Evolutionary conservation across 2,113 vertebrate genomes (phyloP), one percentile per base, ranked within the genome.

Genomic region (Eurystomus gularis): DNA sequence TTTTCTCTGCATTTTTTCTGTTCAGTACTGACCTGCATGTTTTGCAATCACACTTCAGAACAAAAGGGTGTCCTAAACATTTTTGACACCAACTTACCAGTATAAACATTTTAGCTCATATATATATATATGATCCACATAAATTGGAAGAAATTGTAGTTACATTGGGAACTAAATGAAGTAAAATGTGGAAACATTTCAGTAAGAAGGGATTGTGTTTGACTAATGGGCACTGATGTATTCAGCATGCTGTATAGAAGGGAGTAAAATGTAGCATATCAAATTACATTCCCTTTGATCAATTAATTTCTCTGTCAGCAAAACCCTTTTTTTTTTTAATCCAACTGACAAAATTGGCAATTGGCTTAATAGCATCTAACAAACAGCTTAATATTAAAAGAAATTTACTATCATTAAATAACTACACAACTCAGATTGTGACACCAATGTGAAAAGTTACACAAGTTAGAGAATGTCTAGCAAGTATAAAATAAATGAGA

Each of bases 1-100:
- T 40, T 86, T 96, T 90, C 37, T 93, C 51, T 23, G 11, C 37
- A 35, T 60, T 86, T 90, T 65, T n/a, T 62, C 46, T 88, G 6
- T n/a, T 90, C 24, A 25, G 13, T 37, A 93, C 26, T 82, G 16
- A 61, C 14, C 64, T 64, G 35, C 13, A 13, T 87, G 51, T 31
- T 95, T 76, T 91, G 35, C 39, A 92, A 9, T 46, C 9, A 40
- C 75, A 9, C 4, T 20, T 65, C 11, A 14, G 28, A 54, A 65
- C 8, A 84, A 81, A 88, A 64, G 60, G 73, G 9, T 14, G 7
- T 39, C 13, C 51, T 65, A 68, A 81, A 51, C 52, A 48, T 78
- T 84, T 86, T 40, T n/a, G 19, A 51, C 13, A 62, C 35, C 17
- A 86, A 21, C 14, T 87, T 88, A 71, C 60, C 17, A 17, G 10